phyloP scores from a whole-genome alignment of 1,140 invertebrate species.

The Magallana angulata region DNA sequence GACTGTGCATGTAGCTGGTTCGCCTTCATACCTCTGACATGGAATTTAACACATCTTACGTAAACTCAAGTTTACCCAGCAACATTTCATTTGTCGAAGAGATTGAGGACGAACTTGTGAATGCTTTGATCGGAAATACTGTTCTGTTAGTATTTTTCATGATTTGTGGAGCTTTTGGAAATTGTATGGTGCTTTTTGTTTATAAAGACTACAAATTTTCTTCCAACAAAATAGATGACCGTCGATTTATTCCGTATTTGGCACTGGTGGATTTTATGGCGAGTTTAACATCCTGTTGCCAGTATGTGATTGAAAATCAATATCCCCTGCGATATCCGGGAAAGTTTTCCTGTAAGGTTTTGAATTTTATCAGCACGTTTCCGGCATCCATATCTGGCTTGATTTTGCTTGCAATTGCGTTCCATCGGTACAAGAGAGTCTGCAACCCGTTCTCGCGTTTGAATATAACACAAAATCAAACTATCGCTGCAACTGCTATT shows the following conservation, averaged over 20 bases:
- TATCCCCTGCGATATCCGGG: constrained; percentile 6
- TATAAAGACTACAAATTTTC: constrained; percentile 28
- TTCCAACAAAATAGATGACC: not conserved
- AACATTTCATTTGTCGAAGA: not conserved
- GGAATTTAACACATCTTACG: not conserved
- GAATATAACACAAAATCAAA: constrained; percentile 13
- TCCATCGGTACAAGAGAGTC: constrained; percentile 4
- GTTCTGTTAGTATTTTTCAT: not conserved
- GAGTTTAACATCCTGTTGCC: not conserved
- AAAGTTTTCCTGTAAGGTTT: constrained; percentile 11
- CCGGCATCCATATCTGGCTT: constrained; percentile 12
- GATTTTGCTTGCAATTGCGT: constrained; percentile 26
- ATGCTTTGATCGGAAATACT: not conserved
- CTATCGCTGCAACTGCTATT: not conserved
- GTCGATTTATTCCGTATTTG: constrained; percentile 6
- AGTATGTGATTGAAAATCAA: constrained; percentile 8
- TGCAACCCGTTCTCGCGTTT: constrained; percentile 5
- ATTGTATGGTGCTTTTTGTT: constrained; percentile 7
- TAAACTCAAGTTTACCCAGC: not conserved
- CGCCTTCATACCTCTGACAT: not conserved
- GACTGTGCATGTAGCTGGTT: not conserved
- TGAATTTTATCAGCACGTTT: constrained; percentile 13
- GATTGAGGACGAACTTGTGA: not conserved
- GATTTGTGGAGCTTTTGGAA: not conserved
- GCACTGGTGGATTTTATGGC: constrained; percentile 13